Conservation (phyloP, 2,888 invertebrate genomes). For the Melinopterus prodromus region DNA sequence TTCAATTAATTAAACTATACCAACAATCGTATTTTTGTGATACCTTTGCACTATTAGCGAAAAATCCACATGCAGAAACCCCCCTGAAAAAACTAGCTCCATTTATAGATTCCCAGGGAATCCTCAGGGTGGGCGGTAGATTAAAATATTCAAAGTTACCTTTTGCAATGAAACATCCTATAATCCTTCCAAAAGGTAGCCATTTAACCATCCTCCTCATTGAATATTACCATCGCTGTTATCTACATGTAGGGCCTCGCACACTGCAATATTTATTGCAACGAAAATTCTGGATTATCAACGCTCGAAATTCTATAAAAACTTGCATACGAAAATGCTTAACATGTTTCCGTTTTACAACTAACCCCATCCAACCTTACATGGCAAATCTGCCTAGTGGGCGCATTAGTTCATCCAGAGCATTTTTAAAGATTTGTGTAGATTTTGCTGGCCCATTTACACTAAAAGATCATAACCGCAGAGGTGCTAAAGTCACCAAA, state of each 20-base stretch:
- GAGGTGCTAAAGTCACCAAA: slow-evolving; percentile 41
- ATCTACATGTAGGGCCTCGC: slow-evolving; percentile 44
- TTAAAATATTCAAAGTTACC: slow-evolving; percentile 18
- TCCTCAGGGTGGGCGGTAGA: slow-evolving; percentile 22
- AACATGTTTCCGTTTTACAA: slow-evolving; percentile 24
- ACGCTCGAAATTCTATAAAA: slow-evolving; percentile 27
- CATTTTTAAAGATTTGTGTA: slow-evolving; percentile 41
- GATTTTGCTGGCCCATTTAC: slow-evolving; percentile 36
- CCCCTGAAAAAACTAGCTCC: slow-evolving; percentile 10
- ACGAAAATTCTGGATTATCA: slow-evolving; percentile 37
- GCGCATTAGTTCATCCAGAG: slow-evolving; percentile 35
- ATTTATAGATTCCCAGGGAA: slow-evolving; percentile 18
- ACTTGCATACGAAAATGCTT: slow-evolving; percentile 32
- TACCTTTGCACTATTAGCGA: too few relatives aligned
- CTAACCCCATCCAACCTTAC: slow-evolving; percentile 22
- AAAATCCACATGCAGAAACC: too few relatives aligned
- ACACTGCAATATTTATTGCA: slow-evolving; percentile 40
- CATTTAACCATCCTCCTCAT: slow-evolving; percentile 22
- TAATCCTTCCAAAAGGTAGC: slow-evolving; percentile 19
- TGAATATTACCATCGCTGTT: background rate
- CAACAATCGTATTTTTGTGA: too few relatives aligned
- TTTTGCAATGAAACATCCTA: slow-evolving; percentile 27
- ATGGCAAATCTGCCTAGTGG: slow-evolving; percentile 40
- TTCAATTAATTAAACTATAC: too few relatives aligned
- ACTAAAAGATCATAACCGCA: slow-evolving; percentile 38